These are phyloP conservation scores for Propithecus perrieri DNA, from an alignment of 2,797 vertebrate genomes.

Conservation along the genomic window DNA sequence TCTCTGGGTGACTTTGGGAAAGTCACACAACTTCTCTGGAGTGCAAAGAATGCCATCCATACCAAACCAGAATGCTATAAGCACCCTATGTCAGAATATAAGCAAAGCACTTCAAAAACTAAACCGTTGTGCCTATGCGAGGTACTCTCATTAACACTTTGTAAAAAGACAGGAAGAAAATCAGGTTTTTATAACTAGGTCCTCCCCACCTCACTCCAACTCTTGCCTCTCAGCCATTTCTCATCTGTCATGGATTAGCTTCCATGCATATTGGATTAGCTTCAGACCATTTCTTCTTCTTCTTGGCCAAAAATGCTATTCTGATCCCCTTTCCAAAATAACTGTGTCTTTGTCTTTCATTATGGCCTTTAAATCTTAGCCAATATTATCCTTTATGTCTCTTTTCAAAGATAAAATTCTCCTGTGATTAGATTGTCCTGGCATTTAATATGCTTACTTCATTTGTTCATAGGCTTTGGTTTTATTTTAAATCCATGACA, in stretches of 20 bases:
- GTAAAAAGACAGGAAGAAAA: neutral
- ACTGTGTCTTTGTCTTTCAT: neutral
- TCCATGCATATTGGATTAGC: neutral
- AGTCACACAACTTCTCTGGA: neutral
- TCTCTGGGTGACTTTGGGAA: neutral
- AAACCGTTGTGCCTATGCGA: neutral
- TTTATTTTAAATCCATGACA: neutral
- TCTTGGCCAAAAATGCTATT: neutral
- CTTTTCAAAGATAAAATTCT: neutral
- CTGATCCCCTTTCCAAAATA: constrained; percentile 19
- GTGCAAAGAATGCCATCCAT: neutral
- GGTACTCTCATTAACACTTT: neutral
- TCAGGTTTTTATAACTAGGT: neutral
- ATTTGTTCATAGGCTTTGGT: neutral
- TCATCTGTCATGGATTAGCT: neutral
- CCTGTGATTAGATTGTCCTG: neutral
- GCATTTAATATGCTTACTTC: neutral
- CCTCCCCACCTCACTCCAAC: neutral
- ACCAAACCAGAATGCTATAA: neutral
- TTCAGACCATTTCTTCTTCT: neutral
- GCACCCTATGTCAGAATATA: neutral
- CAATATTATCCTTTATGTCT: neutral
- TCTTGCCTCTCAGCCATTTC: neutral
- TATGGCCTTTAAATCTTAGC: neutral
- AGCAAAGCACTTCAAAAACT: neutral